Conservation (phyloP, 2,797 vertebrate species). For the Apogon hyalosoma region DNA sequence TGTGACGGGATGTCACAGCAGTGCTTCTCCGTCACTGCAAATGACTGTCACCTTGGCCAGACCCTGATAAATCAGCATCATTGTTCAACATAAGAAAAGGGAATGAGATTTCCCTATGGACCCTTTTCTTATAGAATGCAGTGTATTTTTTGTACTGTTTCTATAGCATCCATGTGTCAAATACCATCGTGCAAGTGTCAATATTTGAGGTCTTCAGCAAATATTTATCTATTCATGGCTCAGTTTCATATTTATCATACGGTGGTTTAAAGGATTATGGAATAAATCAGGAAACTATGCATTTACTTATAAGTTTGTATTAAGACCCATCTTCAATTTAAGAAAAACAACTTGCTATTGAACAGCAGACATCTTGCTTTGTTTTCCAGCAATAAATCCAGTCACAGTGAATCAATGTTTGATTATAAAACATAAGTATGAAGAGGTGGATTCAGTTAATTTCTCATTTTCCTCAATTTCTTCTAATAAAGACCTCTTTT, state of each 20-base stretch:
- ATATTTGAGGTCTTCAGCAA: constrained; percentile 1
- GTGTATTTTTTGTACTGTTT: constrained; percentile 12
- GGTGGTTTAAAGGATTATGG: no score
- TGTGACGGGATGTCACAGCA: constrained; percentile 67
- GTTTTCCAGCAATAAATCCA: no score
- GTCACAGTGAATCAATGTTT: no score
- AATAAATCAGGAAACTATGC: no score
- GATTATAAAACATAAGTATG: no score
- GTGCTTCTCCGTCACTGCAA: constrained; percentile 55
- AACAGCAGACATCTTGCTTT: no score
- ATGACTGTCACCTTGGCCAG: constrained; percentile 66
- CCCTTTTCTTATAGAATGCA: constrained; percentile 27
- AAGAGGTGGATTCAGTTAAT: neutral
- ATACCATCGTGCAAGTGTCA: neutral
- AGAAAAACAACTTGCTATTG: no score
- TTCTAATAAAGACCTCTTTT: neutral
- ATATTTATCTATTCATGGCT: constrained; percentile 3
- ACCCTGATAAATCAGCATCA: constrained; percentile 60
- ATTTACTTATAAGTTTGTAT: no score
- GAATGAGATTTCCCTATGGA: constrained; percentile 43
- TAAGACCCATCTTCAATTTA: no score
- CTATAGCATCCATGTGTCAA: neutral
- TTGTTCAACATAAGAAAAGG: constrained; percentile 47
- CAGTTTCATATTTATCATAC: constrained; percentile 3
- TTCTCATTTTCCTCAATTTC: constrained; percentile 8